Percentiles rank a stretch among this genome's conserved stretches.
phyloP scores from a whole-genome alignment of 2,888 invertebrate species.

The Caenorhabditis wallacei region DNA sequence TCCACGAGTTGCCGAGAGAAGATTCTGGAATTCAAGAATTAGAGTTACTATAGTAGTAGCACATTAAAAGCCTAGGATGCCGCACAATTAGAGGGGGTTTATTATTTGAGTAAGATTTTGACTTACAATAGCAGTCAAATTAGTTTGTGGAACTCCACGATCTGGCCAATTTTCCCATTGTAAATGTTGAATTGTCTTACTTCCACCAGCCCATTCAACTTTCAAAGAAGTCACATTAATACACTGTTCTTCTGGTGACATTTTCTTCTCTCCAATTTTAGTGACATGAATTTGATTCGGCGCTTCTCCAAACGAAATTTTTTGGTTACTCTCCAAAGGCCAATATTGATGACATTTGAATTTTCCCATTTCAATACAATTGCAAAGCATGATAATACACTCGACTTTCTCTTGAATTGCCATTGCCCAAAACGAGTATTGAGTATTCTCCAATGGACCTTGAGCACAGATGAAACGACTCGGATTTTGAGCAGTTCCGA shows the following conservation, averaged over 20 bases:
- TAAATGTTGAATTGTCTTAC: slow-evolving; percentile 62
- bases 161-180: slow-evolving; percentile 77
- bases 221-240: slow-evolving; percentile 55
- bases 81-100: too few species aligned
- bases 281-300: slow-evolving; percentile 57
- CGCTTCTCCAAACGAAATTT: slow-evolving; percentile 57
- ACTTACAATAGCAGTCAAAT: slow-evolving; percentile 56
- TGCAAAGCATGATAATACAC: slow-evolving; percentile 73
- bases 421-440: slow-evolving; percentile 69
- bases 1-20: slow-evolving; percentile 66
- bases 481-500: slow-evolving; percentile 65
- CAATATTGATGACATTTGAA: slow-evolving; percentile 67
- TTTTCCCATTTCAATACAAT: slow-evolving; percentile 68
- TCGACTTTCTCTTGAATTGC: slow-evolving; percentile 63
- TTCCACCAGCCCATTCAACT: slow-evolving; percentile 48
- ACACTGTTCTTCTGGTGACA: slow-evolving; percentile 17
- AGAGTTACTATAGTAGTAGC: neutral
- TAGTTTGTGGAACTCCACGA: slow-evolving; percentile 64
- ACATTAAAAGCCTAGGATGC: neutral
- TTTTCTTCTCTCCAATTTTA: slow-evolving; percentile 34
- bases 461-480: slow-evolving; percentile 77
- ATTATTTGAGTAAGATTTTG: too few species aligned
- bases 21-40: slow-evolving; percentile 39
- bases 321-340: slow-evolving; percentile 56
- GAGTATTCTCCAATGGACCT: slow-evolving; percentile 68